Conservation (phyloP, 2,797 vertebrate genomes). For the Enteromius unitaeniatus region DNA sequence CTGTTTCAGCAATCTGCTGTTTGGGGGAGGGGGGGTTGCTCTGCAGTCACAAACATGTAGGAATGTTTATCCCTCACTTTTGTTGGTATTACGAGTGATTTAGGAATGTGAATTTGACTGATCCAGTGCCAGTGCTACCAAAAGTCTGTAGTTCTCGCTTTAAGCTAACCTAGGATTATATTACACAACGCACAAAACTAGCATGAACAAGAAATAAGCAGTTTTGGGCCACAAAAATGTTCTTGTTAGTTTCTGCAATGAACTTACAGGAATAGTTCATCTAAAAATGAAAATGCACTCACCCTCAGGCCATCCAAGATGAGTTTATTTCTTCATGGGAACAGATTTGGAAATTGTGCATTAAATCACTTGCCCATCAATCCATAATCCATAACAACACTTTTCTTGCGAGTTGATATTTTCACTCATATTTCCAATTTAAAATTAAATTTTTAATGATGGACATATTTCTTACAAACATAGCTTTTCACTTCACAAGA, state of each 20-base stretch:
- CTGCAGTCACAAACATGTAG: slow-evolving; percentile 26
- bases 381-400: no score
- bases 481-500: background rate
- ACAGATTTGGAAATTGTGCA: background rate
- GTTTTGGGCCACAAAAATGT: slow-evolving; percentile 1
- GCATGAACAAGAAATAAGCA: slow-evolving; percentile 18
- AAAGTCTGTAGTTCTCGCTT: slow-evolving; percentile 26
- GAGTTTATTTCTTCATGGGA: background rate
- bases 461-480: background rate
- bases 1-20: background rate
- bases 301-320: background rate
- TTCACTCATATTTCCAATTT: background rate
- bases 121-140: slow-evolving; percentile 31
- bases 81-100: slow-evolving; percentile 38
- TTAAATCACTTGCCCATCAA: background rate
- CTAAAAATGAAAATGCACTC: background rate
- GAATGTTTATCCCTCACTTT: slow-evolving; percentile 49
- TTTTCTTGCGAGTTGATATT: background rate
- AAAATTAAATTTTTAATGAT: background rate
- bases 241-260: background rate
- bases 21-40: background rate
- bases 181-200: slow-evolving; percentile 33
- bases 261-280: background rate
- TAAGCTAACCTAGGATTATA: slow-evolving; percentile 43
- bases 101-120: slow-evolving; percentile 35